Percentiles rank a stretch among this genome's conserved stretches.
Evolutionary conservation across 37 sponge, comb jelly and placozoan species (phyloP).

Genomic region (Ianthella basta): DNA sequence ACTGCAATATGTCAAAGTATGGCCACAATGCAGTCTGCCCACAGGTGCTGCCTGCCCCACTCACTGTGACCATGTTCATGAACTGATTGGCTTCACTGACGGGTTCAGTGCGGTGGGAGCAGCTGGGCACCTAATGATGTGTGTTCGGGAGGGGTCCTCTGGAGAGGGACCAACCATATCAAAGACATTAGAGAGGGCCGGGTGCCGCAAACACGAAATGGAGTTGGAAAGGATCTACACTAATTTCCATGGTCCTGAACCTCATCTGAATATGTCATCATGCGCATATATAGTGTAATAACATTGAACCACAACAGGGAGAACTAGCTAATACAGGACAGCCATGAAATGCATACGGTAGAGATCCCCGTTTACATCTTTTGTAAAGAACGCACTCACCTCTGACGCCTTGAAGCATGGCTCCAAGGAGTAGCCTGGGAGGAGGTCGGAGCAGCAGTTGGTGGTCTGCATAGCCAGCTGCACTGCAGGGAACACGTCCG

Average conservation of each 20-base stretch:
- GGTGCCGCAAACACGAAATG: not conserved
- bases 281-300: too few relatives aligned
- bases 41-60: too few relatives aligned
- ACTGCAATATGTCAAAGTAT: too few relatives aligned
- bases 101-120: constrained; percentile 3
- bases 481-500: not conserved
- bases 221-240: too few relatives aligned
- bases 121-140: not conserved
- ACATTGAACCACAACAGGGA: too few relatives aligned
- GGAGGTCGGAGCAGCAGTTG: not conserved
- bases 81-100: not conserved
- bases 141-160: not conserved
- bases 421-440: constrained; percentile 7
- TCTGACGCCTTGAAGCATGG: not conserved
- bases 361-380: too few relatives aligned
- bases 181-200: not conserved
- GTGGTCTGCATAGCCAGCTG: not conserved
- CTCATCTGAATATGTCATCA: too few relatives aligned
- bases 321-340: too few relatives aligned
- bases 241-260: too few relatives aligned
- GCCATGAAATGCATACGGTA: too few relatives aligned
- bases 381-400: too few relatives aligned
- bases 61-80: constrained; percentile 6
- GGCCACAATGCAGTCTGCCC: too few relatives aligned
- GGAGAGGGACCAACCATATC: not conserved